Base-by-base conservation (phyloP, 1,140 invertebrate genomes). In the Lepidurus apus region DNA sequence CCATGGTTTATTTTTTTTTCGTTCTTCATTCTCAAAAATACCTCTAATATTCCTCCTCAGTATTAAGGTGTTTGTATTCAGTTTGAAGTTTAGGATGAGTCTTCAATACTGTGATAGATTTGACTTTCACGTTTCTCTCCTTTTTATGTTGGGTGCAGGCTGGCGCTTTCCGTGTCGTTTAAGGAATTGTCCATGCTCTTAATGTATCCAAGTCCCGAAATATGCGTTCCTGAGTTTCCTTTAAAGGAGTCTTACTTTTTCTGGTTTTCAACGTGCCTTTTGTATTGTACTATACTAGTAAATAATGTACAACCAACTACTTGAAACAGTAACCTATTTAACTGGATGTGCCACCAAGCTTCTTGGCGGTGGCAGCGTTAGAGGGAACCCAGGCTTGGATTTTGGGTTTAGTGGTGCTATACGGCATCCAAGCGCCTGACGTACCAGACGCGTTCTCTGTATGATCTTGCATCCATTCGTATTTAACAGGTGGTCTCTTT, bases 381-480 rank as follows among this genome's bases (percentile, higher is more conserved):
- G 85, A 85, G 65, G 95, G 95, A 78, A 89, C 86, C 95, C 96
- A 98, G 8, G 93, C 83, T 85, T 96, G 86, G 45, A 98, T 89
- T 87, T 97, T 98, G 2, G 92, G 89, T 75, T 84, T 85, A 21
- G 93, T 93, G 10, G 97, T 98, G 78, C 89, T 91, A 85, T 97
- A 98, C 0, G 97, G 96, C 80, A 93, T 91, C 83, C 96, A 99
- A 11, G 85, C 84, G 9, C 82, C 83, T 44, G 21, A 82, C 34
- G 81, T 82, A 43, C 95, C 96, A 17, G 92, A 91, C 34, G 91
- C 78, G 85, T 99, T 98, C 83, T 93, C 91, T 42, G 88, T 90
- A 84, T 95, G 93, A 78, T 94, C 90, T 5, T 86, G 81, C 88
- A 97, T 92, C 96, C 96, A 98, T 82, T 91, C 90, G 84, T 96